Base-by-base conservation (phyloP, 2,113 vertebrate species). In the Lophura nycthemera region DNA sequence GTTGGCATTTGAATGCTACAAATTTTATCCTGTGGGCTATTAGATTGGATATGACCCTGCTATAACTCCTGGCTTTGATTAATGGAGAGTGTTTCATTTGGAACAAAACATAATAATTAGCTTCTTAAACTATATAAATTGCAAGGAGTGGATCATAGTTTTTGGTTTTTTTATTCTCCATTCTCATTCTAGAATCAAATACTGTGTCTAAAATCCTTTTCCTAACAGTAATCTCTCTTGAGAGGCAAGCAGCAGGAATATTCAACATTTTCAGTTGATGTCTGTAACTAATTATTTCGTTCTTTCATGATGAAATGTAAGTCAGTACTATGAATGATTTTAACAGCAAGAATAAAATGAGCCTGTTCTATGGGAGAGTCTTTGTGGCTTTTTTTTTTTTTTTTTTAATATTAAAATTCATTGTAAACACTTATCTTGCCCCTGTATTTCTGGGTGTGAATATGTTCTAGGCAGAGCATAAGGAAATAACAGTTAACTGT, bases 11-110 rank as follows among this genome's bases (percentile, higher is more conserved):
- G 48, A 86, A 70, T 78, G 38, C 48, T 65, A 70, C 25, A 86
- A 40, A 43, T 60, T 74, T 79, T 4, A 54, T 89, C 72, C 43
- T 0, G 1, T 0, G 0, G 18, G 25, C 18, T 59, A 16, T 36
- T 89, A 19, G 29, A 13, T 47, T 92, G 56, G 29, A 25, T 78
- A 25, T 52, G 38, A 64, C n/a, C n/a, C 30, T 73, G 29, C 18
- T 14, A 50, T 17, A 50, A 45, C 25, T 69, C n/a, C 15, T 73
- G 48, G 14, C 2, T 86, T 69, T 92, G 86, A 86, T 78, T 78
- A 89, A 73, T 69, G 40, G 20, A 71, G 80, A 56, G 29, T 24
- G 45, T 80, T 92, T 70, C 4, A 36, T 40, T 87, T 83, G 78
- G 40, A 83, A 57, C 43, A 32, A 59, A 80, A 50, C 17, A 11